Conservation (phyloP, 2,888 invertebrate species). For the Coenonympha arcania region DNA sequence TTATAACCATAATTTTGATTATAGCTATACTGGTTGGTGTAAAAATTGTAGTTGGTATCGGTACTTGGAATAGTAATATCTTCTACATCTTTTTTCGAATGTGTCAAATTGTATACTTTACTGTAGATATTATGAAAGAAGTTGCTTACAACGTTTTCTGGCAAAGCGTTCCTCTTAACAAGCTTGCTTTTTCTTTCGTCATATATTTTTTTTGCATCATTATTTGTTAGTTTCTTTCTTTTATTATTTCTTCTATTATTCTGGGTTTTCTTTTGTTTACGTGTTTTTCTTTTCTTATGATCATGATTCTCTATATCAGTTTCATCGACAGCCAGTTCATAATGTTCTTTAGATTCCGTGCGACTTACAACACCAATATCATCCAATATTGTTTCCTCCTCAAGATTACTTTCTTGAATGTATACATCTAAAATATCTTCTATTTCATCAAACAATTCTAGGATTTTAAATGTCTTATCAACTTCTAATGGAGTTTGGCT, state of each 20-base stretch:
- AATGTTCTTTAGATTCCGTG: not conserved
- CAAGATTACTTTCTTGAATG: not conserved
- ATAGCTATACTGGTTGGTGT: not conserved
- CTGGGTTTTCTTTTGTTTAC: not conserved
- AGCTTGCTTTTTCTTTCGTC: no score
- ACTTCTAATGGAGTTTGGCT: not conserved
- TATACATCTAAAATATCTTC: not conserved
- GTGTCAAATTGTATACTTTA: not conserved
- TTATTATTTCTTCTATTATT: not conserved
- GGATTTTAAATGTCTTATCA: not conserved
- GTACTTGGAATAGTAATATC: not conserved
- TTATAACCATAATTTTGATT: not conserved
- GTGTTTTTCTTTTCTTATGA: not conserved
- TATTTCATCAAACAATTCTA: slow-evolving; percentile 2
- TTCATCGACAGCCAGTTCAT: not conserved
- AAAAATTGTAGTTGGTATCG: not conserved
- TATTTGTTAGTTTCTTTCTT: not conserved
- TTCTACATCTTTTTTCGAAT: not conserved
- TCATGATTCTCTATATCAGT: not conserved
- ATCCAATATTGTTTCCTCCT: not conserved
- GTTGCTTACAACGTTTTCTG: not conserved
- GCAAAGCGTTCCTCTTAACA: not conserved
- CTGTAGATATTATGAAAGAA: not conserved
- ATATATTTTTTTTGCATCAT: not conserved
- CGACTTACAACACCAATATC: not conserved